Base-by-base conservation (phyloP, 2,888 invertebrate species). In the Anticlea derivata region DNA sequence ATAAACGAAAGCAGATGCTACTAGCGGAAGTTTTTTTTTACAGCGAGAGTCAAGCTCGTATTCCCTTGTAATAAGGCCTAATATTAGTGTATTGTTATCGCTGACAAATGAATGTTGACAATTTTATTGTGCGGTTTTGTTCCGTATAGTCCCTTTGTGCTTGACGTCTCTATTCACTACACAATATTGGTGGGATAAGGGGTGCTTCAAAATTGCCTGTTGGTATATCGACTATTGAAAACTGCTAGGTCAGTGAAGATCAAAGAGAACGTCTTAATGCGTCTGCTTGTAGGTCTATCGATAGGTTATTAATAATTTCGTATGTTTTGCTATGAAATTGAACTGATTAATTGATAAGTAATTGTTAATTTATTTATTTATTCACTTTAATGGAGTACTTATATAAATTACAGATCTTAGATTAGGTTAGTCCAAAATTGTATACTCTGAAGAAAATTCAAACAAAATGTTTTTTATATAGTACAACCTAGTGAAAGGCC, bases 71-170 rank as follows among this genome's bases (percentile, higher is more conserved):
- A 70, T 76, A 76, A 74, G 73, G 78, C 66, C 54, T 58, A 61
- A 58, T 55, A 41, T 50, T 35, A 27, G 49, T 30, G 53, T 44
- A 60, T 72, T 73, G 78, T 75, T 47, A 46, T 53, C 75, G 78
- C 76, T 83, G 85, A 86, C 85, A 86, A 86, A 87, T 85, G 80
- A 80, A 79, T 80, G 79, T 80, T 86, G 86, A 86, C 86, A 86
- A 86, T 82, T 77, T 80, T 70, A 84, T 86, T 86, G 85, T 84
- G 81, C 68, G 77, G 75, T 70, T 69, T 71, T 65, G 62, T 70
- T 51, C 55, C 50, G 48, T 34, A 33, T 30, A 46, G 27, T 29
- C 39, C 52, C 75, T 73, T 79, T 85, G 74, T 75, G 74, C 54
- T 56, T 72, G 78, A 83, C 78, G 81, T 78, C 81, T 84, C 70